These are phyloP conservation scores for Ptychochromis oligacanthus DNA, from an alignment of 2,113 vertebrate species.

Conservation along the genomic window DNA sequence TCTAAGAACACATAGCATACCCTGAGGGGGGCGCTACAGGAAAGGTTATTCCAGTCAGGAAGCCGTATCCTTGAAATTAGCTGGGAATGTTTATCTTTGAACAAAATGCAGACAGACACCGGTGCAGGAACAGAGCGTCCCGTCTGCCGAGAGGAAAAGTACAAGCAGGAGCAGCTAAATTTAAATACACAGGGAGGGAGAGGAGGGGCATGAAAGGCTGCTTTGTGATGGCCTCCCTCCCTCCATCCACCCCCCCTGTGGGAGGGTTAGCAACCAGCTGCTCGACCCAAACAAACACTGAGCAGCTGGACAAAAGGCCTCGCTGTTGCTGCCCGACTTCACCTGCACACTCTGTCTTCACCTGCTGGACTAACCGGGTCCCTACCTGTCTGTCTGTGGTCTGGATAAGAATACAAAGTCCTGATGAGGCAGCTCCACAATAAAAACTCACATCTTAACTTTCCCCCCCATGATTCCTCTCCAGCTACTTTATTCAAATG, in stretches of 20 bases:
- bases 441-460: not conserved
- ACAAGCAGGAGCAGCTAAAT: constrained; percentile 67
- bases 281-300: constrained; percentile 63
- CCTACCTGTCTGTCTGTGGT: not conserved
- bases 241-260: not conserved
- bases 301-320: constrained; percentile 38
- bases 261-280: constrained; percentile 77
- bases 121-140: constrained; percentile 22
- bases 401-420: too few species aligned
- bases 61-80: not conserved
- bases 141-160: constrained; percentile 14
- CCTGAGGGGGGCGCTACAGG: not conserved
- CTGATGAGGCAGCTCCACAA: not conserved
- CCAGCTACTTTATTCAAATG: not conserved
- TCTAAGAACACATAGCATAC: not conserved
- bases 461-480: too few species aligned
- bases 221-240: constrained; percentile 53
- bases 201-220: constrained; percentile 70
- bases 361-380: not conserved
- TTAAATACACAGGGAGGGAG: constrained; percentile 64
- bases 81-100: constrained; percentile 4
- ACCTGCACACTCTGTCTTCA: not conserved
- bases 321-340: constrained; percentile 12
- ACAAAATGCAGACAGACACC: not conserved
- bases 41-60: not conserved